Conservation (phyloP, 2,888 invertebrate species). For the Aethes cnicana region DNA sequence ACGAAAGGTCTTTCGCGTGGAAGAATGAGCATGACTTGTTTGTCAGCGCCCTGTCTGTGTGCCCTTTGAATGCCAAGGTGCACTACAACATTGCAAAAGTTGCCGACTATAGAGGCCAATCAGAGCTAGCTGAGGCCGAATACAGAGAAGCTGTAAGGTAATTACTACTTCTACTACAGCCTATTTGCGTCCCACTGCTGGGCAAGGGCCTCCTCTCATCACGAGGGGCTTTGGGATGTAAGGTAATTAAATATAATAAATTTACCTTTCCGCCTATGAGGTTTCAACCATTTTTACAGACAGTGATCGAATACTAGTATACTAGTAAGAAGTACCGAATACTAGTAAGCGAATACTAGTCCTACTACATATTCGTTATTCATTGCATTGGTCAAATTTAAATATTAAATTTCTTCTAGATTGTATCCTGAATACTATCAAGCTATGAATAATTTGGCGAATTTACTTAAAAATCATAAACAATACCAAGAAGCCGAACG, state of each 20-base stretch:
- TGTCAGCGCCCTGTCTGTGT: slow-evolving; percentile 90
- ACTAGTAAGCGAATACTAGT: too few species aligned
- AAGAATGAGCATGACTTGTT: slow-evolving; percentile 90
- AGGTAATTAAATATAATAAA: too few species aligned
- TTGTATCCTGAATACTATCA: slow-evolving; percentile 92
- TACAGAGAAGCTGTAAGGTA: slow-evolving; percentile 90
- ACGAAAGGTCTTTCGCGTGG: slow-evolving; percentile 90
- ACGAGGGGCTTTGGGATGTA: too few species aligned
- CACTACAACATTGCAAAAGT: slow-evolving; percentile 96
- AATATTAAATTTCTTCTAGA: slow-evolving; percentile 57
- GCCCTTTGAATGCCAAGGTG: slow-evolving; percentile 96
- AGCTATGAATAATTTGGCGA: slow-evolving; percentile 96
- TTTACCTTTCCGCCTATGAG: too few species aligned
- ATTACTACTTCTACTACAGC: background rate
- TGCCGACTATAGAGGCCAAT: slow-evolving; percentile 88
- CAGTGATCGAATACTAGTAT: too few species aligned
- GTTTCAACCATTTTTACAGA: too few species aligned
- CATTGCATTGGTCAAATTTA: background rate
- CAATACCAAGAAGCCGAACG: slow-evolving; percentile 87
- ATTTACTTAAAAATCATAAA: slow-evolving; percentile 88
- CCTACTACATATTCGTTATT: too few species aligned
- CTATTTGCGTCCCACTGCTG: too few species aligned
- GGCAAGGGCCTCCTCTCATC: too few species aligned
- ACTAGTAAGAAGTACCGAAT: too few species aligned
- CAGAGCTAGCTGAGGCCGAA: slow-evolving; percentile 86